Conservation (phyloP, 2,797 vertebrate genomes). For the Anguilla marmorata region DNA sequence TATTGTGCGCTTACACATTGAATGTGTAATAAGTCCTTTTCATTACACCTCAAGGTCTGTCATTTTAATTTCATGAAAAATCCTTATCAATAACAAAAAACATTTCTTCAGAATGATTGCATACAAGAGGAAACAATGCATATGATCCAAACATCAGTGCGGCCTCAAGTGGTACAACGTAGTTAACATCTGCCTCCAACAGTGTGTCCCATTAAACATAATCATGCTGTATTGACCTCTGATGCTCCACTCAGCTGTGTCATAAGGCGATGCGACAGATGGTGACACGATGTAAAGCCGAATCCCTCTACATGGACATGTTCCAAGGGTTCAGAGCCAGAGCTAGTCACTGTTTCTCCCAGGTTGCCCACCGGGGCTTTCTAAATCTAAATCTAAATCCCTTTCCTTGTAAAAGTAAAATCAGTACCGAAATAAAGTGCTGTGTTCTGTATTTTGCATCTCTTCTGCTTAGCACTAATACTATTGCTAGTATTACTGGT, state of each 20-base stretch:
- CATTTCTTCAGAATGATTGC: not conserved
- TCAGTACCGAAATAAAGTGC: not conserved
- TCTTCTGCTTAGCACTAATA: not conserved
- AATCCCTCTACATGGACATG: constrained; percentile 58
- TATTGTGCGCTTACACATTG: not conserved
- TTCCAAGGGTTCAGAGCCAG: constrained; percentile 35
- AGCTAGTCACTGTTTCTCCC: constrained; percentile 22
- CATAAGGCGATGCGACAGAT: constrained; percentile 63
- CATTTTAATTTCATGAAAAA: not conserved
- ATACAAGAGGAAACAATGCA: not conserved
- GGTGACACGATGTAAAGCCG: constrained; percentile 55
- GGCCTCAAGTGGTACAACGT: constrained; percentile 9
- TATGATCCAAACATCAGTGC: not conserved
- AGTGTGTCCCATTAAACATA: constrained; percentile 63
- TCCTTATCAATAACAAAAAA: not conserved
- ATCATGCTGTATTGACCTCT: constrained; percentile 60
- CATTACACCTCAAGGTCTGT: not conserved
- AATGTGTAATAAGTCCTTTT: not conserved
- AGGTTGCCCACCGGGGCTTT: constrained; percentile 8
- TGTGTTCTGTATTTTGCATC: not conserved
- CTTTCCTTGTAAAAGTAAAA: not conserved
- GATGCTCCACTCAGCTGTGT: constrained; percentile 48
- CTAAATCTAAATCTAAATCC: not conserved
- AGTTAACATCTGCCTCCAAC: constrained; percentile 51
- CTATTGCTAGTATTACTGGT: not conserved